A percentile compares a stretch with the other conserved stretches of the same genome.
phyloP scores from a whole-genome alignment of 2,888 invertebrate species.

The Helobdella robusta region DNA sequence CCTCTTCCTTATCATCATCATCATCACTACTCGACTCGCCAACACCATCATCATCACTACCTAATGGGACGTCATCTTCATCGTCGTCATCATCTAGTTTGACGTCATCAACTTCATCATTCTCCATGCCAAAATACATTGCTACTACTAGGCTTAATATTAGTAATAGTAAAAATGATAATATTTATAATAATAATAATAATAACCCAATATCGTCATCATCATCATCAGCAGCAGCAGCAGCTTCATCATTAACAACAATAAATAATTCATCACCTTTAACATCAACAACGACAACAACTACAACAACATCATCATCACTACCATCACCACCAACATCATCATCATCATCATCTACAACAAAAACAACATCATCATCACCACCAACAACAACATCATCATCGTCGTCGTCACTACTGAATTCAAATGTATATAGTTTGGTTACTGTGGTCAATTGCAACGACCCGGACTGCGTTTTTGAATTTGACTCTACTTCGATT shows the following conservation, averaged over 20 bases:
- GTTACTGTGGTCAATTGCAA: conserved; percentile 81
- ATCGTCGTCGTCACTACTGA: conserved; percentile 43
- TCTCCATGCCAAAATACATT: too few species aligned
- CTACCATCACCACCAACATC: conserved; percentile 1
- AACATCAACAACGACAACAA: not conserved
- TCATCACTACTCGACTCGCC: not conserved
- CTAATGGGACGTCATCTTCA: not conserved
- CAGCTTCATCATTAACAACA: not conserved
- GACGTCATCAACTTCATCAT: not conserved
- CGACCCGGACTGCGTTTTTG: conserved; percentile 88
- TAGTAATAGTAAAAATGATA: too few species aligned
- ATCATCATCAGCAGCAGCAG: not conserved
- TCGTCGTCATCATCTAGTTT: not conserved
- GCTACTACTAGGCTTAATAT: too few species aligned
- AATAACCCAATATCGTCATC: not conserved
- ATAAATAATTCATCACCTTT: not conserved
- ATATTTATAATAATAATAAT: too few species aligned
- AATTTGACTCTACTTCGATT: conserved; percentile 90
- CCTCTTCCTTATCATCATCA: conserved; percentile 7
- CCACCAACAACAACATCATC: conserved; percentile 46
- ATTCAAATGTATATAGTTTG: conserved; percentile 68
- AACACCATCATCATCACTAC: not conserved
- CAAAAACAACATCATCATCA: conserved; percentile 55
- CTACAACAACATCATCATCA: not conserved
- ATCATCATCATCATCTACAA: conserved; percentile 50